These are phyloP conservation scores for Sclerodermus sp. DNA, from an alignment of 2,888 invertebrate genomes.

Conservation along the genomic window DNA sequence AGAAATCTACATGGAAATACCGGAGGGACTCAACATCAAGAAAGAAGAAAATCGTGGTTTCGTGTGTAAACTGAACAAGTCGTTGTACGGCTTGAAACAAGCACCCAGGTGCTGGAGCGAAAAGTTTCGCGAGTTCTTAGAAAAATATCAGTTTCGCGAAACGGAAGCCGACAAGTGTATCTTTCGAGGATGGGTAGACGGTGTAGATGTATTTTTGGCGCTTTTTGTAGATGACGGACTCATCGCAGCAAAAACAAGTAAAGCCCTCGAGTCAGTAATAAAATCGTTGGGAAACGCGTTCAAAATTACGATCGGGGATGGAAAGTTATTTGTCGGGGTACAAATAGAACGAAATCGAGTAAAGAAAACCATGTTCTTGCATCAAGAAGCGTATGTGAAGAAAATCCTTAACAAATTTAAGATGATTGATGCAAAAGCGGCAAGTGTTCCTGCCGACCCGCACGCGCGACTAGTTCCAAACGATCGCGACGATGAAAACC, in stretches of 20 bases:
- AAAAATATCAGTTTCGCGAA: constrained; percentile 6
- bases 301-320: constrained; percentile 21
- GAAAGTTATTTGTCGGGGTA: constrained; percentile 15
- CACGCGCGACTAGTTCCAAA: constrained; percentile 9
- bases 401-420: constrained; percentile 21
- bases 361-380: constrained; percentile 16
- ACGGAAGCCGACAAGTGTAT: constrained; percentile 16
- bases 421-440: constrained; percentile 21
- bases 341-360: constrained; percentile 20
- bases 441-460: constrained; percentile 16
- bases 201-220: constrained; percentile 12
- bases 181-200: constrained; percentile 6
- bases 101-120: constrained; percentile 17
- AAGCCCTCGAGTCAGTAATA: constrained; percentile 2
- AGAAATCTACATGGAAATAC: constrained; percentile 9
- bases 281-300: constrained; percentile 9
- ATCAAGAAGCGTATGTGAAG: constrained; percentile 20
- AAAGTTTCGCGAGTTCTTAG: constrained; percentile 10
- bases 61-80: constrained; percentile 15
- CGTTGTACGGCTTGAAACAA: constrained; percentile 21
- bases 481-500: constrained; percentile 8
- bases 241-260: constrained; percentile 9
- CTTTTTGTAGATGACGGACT: constrained; percentile 21
- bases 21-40: constrained; percentile 1
- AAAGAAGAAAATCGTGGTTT: not conserved